These are phyloP conservation scores for Thalassophryne amazonica DNA, from an alignment of 2,797 vertebrate species.

Conservation along the genomic window DNA sequence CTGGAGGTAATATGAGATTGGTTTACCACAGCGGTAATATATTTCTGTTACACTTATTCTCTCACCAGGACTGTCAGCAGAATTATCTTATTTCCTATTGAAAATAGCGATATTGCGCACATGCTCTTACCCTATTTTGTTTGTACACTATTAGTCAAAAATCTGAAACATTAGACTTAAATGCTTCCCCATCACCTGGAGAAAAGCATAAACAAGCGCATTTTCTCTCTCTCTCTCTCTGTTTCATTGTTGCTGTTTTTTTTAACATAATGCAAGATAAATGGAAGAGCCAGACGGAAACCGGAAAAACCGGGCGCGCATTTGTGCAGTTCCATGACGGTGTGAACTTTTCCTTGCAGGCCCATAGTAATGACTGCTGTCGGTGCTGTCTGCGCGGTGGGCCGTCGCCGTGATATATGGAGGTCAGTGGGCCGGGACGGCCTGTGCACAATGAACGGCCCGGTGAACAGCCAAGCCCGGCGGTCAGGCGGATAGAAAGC, in stretches of 20 bases:
- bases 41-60: slow-evolving; percentile 53
- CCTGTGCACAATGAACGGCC: slow-evolving; percentile 78
- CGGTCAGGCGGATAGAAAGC: slow-evolving; percentile 59
- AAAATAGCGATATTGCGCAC: slow-evolving; percentile 11
- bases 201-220: slow-evolving; percentile 43
- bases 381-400: slow-evolving; percentile 87
- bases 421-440: slow-evolving; percentile 85
- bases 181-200: slow-evolving; percentile 10
- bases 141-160: slow-evolving; percentile 5
- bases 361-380: slow-evolving; percentile 93
- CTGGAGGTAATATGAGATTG: background rate
- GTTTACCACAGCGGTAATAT: slow-evolving; percentile 51
- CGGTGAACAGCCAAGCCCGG: slow-evolving; percentile 70
- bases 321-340: slow-evolving; percentile 85
- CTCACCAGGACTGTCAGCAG: slow-evolving; percentile 51
- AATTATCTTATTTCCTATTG: slow-evolving; percentile 36
- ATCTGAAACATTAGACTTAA: slow-evolving; percentile 9
- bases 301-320: slow-evolving; percentile 90
- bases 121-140: slow-evolving; percentile 5
- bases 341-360: slow-evolving; percentile 89
- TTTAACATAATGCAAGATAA: slow-evolving; percentile 76
- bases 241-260: slow-evolving; percentile 5
- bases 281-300: slow-evolving; percentile 82
- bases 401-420: slow-evolving; percentile 91
- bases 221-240: slow-evolving; percentile 23